A percentile compares a stretch with the other conserved stretches of the same genome.
phyloP scores from a whole-genome alignment of 2,797 vertebrate genomes.

The Sarcoramphus papa region DNA sequence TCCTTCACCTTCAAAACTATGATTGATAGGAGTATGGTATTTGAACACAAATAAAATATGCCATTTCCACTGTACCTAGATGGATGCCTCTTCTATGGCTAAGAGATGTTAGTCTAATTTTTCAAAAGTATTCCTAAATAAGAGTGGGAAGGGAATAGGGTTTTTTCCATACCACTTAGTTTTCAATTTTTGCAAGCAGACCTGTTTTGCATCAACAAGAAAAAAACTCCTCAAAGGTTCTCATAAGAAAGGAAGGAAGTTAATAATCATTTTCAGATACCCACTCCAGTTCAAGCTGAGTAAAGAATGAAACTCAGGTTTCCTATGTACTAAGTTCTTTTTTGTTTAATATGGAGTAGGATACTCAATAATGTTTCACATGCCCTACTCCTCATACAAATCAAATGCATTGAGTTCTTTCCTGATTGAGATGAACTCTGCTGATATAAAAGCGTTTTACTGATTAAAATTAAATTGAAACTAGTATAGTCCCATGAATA shows the following conservation, averaged over 20 bases:
- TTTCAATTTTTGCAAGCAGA: neutral
- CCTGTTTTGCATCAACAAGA: neutral
- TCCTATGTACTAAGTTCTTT: neutral
- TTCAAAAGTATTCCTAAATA: neutral
- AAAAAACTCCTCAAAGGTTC: neutral
- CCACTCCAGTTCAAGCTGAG: neutral
- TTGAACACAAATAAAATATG: neutral
- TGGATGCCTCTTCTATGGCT: neutral
- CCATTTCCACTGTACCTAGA: neutral
- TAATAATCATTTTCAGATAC: neutral
- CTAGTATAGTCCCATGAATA: neutral
- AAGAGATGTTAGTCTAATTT: neutral
- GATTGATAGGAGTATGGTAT: neutral
- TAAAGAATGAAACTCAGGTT: neutral
- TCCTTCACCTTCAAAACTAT: neutral
- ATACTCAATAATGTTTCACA: neutral
- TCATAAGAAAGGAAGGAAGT: neutral
- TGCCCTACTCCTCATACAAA: neutral
- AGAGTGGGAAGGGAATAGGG: fast-evolving
- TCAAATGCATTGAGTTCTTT: neutral
- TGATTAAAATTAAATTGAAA: neutral
- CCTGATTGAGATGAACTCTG: neutral
- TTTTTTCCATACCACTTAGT: neutral
- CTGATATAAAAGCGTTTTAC: neutral
- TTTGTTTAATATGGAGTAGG: neutral